Evolutionary conservation across 2,797 vertebrate genomes (phyloP), one percentile per base, ranked within the genome.

Genomic region (Lagorchestes hirsutus): DNA sequence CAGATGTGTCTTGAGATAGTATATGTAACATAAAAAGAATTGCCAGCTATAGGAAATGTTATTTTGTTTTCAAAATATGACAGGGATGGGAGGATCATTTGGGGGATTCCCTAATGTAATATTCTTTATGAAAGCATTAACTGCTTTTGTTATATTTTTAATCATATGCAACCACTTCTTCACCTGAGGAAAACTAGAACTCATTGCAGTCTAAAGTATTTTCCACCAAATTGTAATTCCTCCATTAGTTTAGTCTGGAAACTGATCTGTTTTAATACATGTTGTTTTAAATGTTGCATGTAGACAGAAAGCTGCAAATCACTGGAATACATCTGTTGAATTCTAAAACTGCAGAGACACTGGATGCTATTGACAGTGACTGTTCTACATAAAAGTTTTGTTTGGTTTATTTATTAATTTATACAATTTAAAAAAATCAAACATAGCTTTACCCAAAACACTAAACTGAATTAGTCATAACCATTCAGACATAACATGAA

Each of bases 391-490:
- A 99, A 98, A 99, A 99, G 99, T 99, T 99, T 99, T 99, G 99
- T 99, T 99, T 99, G 99, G 99, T 99, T 99, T 99, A 99, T 99
- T 99, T 99, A 99, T 99, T 99, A 99, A 99, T 99, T 98, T 99
- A 99, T 99, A 99, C 99, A 99, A 99, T 99, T 99, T 99, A 99
- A 99, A 99, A 99, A 99, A 99, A 99, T 99, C 99, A 99, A 99
- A 99, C 99, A 99, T 99, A 99, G 99, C 99, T 99, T 99, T 99
- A 99, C 99, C 99, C 99, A 99, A 99, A 99, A 99, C 99, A 99
- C 99, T 99, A 99, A 99, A 99, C 98, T 99, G 98, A 99, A 98
- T 98, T 99, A 99, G 99, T 99, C 99, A 98, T 99, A 98, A 99
- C 99, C 99, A 99, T 99, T 99, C 99, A 99, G 99, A 98, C 98